A percentile compares a stretch with the other conserved stretches of the same genome.
phyloP scores from a whole-genome alignment of 2,113 vertebrate genomes.

The Marmota monax region DNA sequence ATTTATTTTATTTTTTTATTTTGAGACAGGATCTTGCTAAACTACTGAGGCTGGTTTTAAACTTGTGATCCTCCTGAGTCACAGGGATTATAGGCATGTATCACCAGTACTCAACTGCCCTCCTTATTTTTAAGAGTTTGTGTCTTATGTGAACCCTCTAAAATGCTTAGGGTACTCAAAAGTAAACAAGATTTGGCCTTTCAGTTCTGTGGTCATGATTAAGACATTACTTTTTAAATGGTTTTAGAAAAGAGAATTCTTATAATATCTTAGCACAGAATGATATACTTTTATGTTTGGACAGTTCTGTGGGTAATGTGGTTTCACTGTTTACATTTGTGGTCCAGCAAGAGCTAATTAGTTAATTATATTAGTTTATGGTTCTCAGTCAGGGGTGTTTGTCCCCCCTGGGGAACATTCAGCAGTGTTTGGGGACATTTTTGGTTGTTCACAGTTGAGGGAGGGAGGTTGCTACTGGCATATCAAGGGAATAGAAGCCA shows the following conservation, averaged over 20 bases:
- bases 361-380: not conserved
- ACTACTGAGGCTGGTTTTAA: no score
- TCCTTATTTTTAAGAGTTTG: not conserved
- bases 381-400: not conserved
- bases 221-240: conserved; percentile 23
- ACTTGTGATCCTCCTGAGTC: no score
- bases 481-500: not conserved
- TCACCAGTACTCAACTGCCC: not conserved
- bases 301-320: not conserved
- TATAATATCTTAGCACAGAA: not conserved
- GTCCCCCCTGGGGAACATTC: not conserved
- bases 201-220: not conserved
- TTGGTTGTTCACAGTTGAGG: not conserved
- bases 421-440: not conserved
- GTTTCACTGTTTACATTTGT: not conserved
- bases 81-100: no score
- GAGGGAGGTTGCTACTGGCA: not conserved
- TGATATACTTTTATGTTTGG: not conserved
- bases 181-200: not conserved
- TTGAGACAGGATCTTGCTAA: no score
- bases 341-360: not conserved
- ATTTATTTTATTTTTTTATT: no score
- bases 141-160: not conserved
- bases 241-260: conserved; percentile 31
- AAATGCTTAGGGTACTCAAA: not conserved